These are phyloP conservation scores for Melanerpes formicivorus DNA, from an alignment of 2,113 vertebrate genomes.

Conservation along the genomic window DNA sequence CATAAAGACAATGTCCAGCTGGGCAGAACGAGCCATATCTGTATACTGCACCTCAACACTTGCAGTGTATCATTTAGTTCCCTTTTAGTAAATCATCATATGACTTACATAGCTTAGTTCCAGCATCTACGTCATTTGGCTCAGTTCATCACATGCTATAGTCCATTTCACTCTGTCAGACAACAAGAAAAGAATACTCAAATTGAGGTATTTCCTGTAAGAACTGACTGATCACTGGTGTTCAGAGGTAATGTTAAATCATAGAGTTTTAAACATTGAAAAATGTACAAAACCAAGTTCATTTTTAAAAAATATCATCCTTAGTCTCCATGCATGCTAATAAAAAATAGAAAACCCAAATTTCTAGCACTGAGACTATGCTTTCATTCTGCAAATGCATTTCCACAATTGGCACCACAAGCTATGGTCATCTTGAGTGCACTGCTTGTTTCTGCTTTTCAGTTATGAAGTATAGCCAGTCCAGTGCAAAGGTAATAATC, in stretches of 20 bases:
- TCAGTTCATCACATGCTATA: slow-evolving; percentile 6
- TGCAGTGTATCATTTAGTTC: slow-evolving; percentile 33
- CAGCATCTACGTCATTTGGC: background rate
- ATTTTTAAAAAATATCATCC: slow-evolving; percentile 62
- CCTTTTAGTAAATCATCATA: slow-evolving; percentile 4
- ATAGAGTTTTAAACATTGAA: slow-evolving; percentile 54
- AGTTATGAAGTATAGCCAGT: background rate
- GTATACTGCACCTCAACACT: slow-evolving; percentile 36
- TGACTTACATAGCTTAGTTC: background rate
- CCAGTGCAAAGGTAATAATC: slow-evolving; percentile 37
- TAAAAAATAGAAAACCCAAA: slow-evolving; percentile 70
- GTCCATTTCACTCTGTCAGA: slow-evolving; percentile 13
- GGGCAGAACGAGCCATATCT: slow-evolving; percentile 48
- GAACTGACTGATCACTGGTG: slow-evolving; percentile 55
- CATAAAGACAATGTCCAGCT: slow-evolving; percentile 36
- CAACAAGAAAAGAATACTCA: slow-evolving; percentile 43
- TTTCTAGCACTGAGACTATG: slow-evolving; percentile 57
- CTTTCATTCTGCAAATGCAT: slow-evolving; percentile 10
- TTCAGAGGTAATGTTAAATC: slow-evolving; percentile 66
- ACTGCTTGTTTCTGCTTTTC: background rate
- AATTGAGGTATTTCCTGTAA: slow-evolving; percentile 74
- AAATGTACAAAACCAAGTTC: slow-evolving; percentile 67
- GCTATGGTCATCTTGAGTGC: background rate
- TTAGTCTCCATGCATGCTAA: slow-evolving; percentile 53
- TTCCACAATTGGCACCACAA: background rate